Conservation (phyloP, 1,140 invertebrate species). For the Octopus sinensis region DNA sequence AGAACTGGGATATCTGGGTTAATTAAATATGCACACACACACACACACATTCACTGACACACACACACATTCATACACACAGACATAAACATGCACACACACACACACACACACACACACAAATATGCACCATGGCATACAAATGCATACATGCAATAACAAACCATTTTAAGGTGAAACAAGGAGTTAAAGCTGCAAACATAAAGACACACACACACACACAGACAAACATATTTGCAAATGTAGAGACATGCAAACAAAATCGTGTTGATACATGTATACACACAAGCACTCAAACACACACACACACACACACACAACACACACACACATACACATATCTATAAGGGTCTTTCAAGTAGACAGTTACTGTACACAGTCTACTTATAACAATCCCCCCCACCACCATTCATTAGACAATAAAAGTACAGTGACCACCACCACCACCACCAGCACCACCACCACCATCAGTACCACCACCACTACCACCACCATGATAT, state of each 20-base stretch:
- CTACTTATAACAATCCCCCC: too few species aligned
- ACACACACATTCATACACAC: neutral
- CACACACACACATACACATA: neutral
- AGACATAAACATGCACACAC: neutral
- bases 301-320: neutral
- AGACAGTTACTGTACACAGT: too few species aligned
- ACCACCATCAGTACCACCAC: too few species aligned
- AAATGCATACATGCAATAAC: neutral
- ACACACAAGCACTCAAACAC: neutral
- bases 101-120: neutral
- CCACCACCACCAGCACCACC: too few species aligned
- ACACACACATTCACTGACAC: neutral
- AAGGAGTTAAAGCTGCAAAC: neutral
- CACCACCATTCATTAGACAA: too few species aligned
- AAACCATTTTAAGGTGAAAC: neutral
- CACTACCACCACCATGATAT: too few species aligned
- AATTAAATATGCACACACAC: neutral
- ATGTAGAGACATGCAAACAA: neutral
- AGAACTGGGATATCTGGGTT: neutral
- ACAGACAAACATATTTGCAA: neutral
- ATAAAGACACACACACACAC: neutral
- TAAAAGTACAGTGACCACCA: too few species aligned
- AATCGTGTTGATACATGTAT: neutral
- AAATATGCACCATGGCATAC: neutral
- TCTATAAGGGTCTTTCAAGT: neutral